These are phyloP conservation scores for Sardina pilchardus DNA, from an alignment of 2,113 vertebrate genomes.

Conservation along the genomic window DNA sequence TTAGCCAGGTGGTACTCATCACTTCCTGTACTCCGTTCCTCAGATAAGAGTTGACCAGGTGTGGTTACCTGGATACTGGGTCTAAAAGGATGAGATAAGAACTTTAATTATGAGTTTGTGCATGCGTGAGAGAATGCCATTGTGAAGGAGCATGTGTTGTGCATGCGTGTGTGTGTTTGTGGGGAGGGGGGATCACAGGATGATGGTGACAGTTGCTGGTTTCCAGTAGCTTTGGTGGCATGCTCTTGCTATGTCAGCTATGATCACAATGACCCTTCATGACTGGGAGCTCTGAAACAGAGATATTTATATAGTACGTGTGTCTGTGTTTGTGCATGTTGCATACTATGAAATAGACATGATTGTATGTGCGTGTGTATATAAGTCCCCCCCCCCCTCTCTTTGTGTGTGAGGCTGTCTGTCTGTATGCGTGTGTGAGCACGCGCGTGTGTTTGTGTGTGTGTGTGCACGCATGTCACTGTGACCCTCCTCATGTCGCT, in stretches of 20 bases:
- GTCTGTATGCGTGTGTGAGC: not conserved
- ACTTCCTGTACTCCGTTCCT: not conserved
- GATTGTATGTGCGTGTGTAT: not conserved
- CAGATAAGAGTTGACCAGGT: not conserved
- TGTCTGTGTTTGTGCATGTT: constrained; percentile 24
- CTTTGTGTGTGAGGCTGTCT: not conserved
- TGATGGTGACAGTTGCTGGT: not conserved
- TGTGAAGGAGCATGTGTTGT: not conserved
- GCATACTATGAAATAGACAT: not conserved
- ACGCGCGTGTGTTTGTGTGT: not conserved
- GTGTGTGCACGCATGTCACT: not conserved
- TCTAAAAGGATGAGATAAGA: not conserved
- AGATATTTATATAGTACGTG: not conserved
- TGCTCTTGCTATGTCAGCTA: not conserved
- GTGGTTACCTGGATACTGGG: not conserved
- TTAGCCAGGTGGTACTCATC: not conserved
- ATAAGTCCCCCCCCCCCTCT: not conserved
- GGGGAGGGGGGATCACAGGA: not conserved
- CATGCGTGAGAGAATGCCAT: not conserved
- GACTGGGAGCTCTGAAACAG: not conserved
- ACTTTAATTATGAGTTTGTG: not conserved
- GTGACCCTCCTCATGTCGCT: not conserved
- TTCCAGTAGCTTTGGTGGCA: not conserved
- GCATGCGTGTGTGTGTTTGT: not conserved
- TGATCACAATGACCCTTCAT: not conserved